These are phyloP conservation scores for Hylaea fasciaria DNA, from an alignment of 2,888 invertebrate genomes.

Conservation along the genomic window DNA sequence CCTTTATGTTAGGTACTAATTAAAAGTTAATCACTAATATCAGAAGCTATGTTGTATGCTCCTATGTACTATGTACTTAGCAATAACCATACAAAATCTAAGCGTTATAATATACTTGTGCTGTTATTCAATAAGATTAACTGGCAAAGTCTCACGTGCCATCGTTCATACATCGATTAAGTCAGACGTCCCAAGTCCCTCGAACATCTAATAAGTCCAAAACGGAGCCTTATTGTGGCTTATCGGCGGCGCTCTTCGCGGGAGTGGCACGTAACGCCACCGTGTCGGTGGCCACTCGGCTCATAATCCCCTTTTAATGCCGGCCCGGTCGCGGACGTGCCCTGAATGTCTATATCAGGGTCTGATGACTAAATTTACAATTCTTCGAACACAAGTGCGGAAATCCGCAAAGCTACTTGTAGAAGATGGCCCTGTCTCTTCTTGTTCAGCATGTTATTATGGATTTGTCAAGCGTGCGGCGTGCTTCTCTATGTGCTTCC, in stretches of 20 bases:
- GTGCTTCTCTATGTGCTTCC: no score
- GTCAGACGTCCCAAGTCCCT: not conserved
- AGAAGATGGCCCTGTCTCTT: not conserved
- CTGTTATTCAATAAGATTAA: not conserved
- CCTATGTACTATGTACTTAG: no score
- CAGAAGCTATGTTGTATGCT: no score
- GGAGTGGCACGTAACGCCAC: slow-evolving; percentile 62
- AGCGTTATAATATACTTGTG: no score
- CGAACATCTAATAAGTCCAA: slow-evolving; percentile 20
- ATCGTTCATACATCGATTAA: not conserved
- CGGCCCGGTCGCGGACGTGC: slow-evolving; percentile 70
- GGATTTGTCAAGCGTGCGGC: no score
- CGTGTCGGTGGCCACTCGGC: slow-evolving; percentile 77
- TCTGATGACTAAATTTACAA: slow-evolving; percentile 9
- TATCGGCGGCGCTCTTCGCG: slow-evolving; percentile 56
- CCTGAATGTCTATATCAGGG: slow-evolving; percentile 63
- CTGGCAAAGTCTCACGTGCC: not conserved
- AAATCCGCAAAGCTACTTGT: not conserved
- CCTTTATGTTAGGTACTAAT: no score
- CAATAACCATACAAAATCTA: no score
- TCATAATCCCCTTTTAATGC: slow-evolving; percentile 84
- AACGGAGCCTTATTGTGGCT: slow-evolving; percentile 61
- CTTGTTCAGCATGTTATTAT: no score
- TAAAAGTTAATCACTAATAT: no score
- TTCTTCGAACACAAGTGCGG: not conserved